These are phyloP conservation scores for Sakesphorus luctuosus DNA, from an alignment of 2,113 vertebrate genomes.

Conservation along the genomic window DNA sequence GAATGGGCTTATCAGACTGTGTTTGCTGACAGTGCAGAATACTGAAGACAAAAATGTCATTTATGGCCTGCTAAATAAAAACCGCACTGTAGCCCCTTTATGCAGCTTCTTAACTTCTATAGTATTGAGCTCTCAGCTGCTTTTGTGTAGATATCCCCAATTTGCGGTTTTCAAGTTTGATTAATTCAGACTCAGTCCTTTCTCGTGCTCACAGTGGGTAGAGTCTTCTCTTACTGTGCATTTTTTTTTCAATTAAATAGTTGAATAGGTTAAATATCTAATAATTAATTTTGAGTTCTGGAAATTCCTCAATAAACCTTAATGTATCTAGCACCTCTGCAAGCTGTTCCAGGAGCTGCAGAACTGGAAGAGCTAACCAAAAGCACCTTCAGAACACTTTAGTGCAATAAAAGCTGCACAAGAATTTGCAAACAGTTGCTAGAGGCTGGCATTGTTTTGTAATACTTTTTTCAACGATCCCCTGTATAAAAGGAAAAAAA, in stretches of 20 bases:
- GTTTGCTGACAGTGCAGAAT: neutral
- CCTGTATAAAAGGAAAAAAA: neutral
- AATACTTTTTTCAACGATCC: neutral
- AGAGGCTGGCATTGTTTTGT: neutral
- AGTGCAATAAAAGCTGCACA: neutral
- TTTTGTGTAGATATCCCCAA: neutral
- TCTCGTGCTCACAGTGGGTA: neutral
- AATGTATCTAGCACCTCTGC: neutral
- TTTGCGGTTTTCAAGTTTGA: neutral
- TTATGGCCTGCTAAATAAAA: neutral
- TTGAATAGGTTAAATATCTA: neutral
- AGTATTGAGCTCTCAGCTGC: neutral
- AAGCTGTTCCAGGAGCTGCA: neutral
- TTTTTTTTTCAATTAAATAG: neutral
- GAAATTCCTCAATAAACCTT: neutral
- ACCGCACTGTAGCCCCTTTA: neutral
- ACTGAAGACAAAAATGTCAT: neutral
- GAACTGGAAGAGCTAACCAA: neutral
- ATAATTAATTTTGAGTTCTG: neutral
- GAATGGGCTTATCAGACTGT: neutral
- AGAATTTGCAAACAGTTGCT: neutral
- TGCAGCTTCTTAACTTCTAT: neutral
- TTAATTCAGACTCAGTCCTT: neutral
- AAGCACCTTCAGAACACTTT: neutral
- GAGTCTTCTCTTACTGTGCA: neutral